These are phyloP conservation scores for Neogobius melanostomus DNA, from an alignment of 2,113 vertebrate species.

Conservation along the genomic window DNA sequence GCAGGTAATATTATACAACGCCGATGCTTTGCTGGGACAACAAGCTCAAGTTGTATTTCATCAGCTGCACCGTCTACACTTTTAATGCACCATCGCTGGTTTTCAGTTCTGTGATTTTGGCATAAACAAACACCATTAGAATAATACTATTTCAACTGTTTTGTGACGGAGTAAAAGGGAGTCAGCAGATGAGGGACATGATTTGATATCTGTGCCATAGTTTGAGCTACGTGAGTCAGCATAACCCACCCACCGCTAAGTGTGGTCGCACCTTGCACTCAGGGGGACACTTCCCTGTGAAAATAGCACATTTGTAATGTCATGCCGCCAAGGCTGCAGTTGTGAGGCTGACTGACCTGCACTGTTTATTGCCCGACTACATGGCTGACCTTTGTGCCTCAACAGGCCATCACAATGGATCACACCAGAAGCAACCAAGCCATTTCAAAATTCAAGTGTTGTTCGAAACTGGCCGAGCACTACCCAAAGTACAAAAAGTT, in stretches of 20 bases:
- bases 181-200: constrained; percentile 27
- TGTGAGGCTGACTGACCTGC: constrained; percentile 55
- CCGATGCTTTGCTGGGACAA: constrained; percentile 57
- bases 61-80: constrained; percentile 55
- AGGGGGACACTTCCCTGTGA: constrained; percentile 60
- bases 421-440: constrained; percentile 16
- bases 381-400: constrained; percentile 70
- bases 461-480: no score
- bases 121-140: constrained; percentile 58
- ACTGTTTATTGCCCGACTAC: constrained; percentile 63
- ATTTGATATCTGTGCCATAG: constrained; percentile 60
- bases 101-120: constrained; percentile 56
- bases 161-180: constrained; percentile 45
- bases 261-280: constrained; percentile 71
- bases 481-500: no score
- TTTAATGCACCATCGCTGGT: constrained; percentile 55
- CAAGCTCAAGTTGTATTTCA: constrained; percentile 54
- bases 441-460: neutral
- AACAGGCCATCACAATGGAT: constrained; percentile 37
- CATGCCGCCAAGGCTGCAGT: constrained; percentile 45
- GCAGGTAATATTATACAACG: constrained; percentile 48
- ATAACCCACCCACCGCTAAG: constrained; percentile 48
- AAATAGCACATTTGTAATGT: constrained; percentile 71
- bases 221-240: constrained; percentile 65
- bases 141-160: constrained; percentile 51